Evolutionary conservation across 2,797 vertebrate genomes (phyloP), one percentile per base, ranked within the genome.

Genomic region (Sarcoramphus papa): DNA sequence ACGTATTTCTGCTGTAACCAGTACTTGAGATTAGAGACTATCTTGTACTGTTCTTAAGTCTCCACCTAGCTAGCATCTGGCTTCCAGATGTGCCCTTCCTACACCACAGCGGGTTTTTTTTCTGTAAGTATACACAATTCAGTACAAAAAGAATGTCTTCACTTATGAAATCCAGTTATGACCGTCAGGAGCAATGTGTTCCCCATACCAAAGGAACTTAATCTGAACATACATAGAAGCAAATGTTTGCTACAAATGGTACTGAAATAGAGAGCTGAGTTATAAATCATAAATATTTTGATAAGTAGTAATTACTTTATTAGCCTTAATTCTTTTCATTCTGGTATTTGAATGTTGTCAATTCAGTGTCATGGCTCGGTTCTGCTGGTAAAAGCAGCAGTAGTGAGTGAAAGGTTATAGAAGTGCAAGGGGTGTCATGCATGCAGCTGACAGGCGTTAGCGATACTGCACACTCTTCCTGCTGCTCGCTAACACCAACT

Each of bases 391-490:
- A 50, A 21, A 72, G 43, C 45, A 81, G 60, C 8, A 59, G 45
- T 12, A 81, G 59, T 3, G 53, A 86, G 31, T 22, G 25, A 12
- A n/a, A 45, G 28, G 51, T 14, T n/a, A 2, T 6, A 53, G 50
- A 51, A 31, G 59, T 4, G 18, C 40, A 23, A 1, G 50, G 17
- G 53, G 35, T 37, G 27, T 30, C 6, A 3, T 6, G 45, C 12
- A 0, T 2, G 23, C 28, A n/a, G 73, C 65, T 63, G 40, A 15
- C 8, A 1, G 1, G 0, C 1, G 3, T n/a, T 11, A 27, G 59
- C 2, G 5, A 18, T 33, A 12, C 25, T 19, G 67, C 6, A 3
- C 4, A 19, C 25, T 10, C 14, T 30, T 41, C 15, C 59, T 63
- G 73, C 88, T 80, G 59, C 62, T 35, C 17, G 7, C n/a, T 12